Conservation (phyloP, 1,140 invertebrate genomes). For the Samia ricini region DNA sequence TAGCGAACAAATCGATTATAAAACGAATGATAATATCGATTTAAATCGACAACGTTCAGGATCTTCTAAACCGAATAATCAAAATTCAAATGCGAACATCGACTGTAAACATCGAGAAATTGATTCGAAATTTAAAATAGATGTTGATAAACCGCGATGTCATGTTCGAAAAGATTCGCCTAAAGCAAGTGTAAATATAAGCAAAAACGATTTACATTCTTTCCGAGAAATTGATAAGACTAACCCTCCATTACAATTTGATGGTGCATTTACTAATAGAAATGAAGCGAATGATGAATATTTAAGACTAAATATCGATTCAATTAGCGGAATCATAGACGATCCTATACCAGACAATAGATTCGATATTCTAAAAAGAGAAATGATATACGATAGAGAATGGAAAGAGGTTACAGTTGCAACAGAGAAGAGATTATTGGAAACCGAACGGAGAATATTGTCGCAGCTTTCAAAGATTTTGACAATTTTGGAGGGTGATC, state of each 20-base stretch:
- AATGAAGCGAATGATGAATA: background rate
- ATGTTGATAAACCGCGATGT: background rate
- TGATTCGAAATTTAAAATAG: slow-evolving; percentile 5
- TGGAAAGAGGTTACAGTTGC: slow-evolving; percentile 13
- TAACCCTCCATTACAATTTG: background rate
- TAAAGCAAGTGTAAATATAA: background rate
- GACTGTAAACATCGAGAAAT: slow-evolving; percentile 7
- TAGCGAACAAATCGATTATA: slow-evolving; percentile 7
- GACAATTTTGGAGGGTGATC: slow-evolving; percentile 48
- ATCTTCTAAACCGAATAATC: background rate
- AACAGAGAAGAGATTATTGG: slow-evolving; percentile 17
- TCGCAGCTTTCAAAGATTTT: slow-evolving; percentile 45
- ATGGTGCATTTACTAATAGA: background rate
- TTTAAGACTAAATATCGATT: background rate
- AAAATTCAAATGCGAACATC: background rate
- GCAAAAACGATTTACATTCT: background rate
- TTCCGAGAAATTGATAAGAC: background rate
- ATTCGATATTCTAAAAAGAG: slow-evolving; percentile 2
- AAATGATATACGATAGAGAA: slow-evolving; percentile 13
- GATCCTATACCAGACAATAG: background rate
- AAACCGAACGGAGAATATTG: slow-evolving; percentile 40
- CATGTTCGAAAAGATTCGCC: background rate
- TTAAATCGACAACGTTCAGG: slow-evolving; percentile 2
- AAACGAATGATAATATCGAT: slow-evolving; percentile 14
- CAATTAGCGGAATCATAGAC: background rate